Percentiles rank a stretch among this genome's conserved stretches.
Conservation (phyloP, 2,888 invertebrate species). For the Hecatera dysodea region DNA sequence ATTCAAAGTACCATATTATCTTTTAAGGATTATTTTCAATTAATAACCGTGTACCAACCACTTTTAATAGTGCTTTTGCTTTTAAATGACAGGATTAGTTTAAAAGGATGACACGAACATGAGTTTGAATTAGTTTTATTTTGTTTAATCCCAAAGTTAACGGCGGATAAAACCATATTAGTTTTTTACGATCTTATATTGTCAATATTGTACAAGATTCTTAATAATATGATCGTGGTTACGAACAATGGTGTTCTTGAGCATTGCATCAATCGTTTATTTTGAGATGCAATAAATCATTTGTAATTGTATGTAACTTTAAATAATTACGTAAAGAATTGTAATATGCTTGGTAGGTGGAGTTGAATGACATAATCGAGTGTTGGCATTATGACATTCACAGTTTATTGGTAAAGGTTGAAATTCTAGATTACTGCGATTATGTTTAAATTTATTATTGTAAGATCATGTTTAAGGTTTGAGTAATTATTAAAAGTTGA, state of each 20-base stretch:
- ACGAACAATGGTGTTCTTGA: conserved; percentile 39
- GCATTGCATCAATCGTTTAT: conserved; percentile 49
- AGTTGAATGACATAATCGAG: conserved; percentile 63
- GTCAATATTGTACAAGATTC: conserved; percentile 43
- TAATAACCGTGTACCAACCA: conserved; percentile 32
- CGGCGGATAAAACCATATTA: conserved; percentile 19
- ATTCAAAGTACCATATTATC: conserved; percentile 58
- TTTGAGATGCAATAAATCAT: conserved; percentile 59
- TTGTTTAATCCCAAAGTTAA: conserved; percentile 47
- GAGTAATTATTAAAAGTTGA: not conserved
- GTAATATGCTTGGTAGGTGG: conserved; percentile 49
- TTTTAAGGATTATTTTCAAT: conserved; percentile 60
- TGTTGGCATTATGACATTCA: conserved; percentile 43
- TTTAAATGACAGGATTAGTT: conserved; percentile 50
- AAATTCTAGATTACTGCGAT: conserved; percentile 38
- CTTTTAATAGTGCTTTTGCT: conserved; percentile 28
- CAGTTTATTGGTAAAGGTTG: conserved; percentile 43
- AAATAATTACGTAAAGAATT: conserved; percentile 59
- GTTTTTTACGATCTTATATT: conserved; percentile 44
- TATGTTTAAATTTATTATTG: conserved; percentile 11
- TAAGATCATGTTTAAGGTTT: conserved; percentile 8
- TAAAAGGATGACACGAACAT: conserved; percentile 27
- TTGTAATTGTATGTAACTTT: conserved; percentile 49
- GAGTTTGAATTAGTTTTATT: conserved; percentile 44
- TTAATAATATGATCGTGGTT: conserved; percentile 25